Evolutionary conservation across 2,888 invertebrate genomes (phyloP).

Genomic region (Cyclophora albipunctata): DNA sequence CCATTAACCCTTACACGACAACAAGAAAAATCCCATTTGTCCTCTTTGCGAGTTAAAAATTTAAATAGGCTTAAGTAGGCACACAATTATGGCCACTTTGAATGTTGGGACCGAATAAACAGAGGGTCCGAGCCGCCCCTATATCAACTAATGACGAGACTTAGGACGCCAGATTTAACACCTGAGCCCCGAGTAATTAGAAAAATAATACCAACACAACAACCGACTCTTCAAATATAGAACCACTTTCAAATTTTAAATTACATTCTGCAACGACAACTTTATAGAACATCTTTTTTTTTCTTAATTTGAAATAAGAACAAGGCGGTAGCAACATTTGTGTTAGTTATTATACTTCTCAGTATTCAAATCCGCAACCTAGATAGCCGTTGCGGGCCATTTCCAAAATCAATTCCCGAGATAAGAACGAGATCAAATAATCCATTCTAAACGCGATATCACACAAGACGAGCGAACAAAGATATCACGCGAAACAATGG

Average conservation of each 20-base stretch:
- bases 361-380: neutral
- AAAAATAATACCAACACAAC: no score
- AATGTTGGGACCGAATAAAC: slow-evolving; percentile 43
- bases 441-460: slow-evolving; percentile 14
- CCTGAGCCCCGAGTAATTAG: slow-evolving; percentile 44
- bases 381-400: neutral
- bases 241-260: slow-evolving; percentile 6
- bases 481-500: slow-evolving; percentile 46
- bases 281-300: no score
- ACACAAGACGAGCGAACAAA: slow-evolving; percentile 15
- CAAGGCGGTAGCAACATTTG: neutral
- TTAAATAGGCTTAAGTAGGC: slow-evolving; percentile 47
- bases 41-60: slow-evolving; percentile 24
- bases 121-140: slow-evolving; percentile 43
- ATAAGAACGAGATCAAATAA: slow-evolving; percentile 5
- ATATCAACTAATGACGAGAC: slow-evolving; percentile 58
- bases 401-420: neutral
- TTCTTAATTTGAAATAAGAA: no score
- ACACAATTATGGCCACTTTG: slow-evolving; percentile 47
- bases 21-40: slow-evolving; percentile 21
- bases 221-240: neutral
- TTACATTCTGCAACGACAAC: no score
- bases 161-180: slow-evolving; percentile 45
- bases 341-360: no score
- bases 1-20: slow-evolving; percentile 12